These are phyloP conservation scores for Coccyzus lansbergi DNA, from an alignment of 2,797 vertebrate species.

Conservation along the genomic window DNA sequence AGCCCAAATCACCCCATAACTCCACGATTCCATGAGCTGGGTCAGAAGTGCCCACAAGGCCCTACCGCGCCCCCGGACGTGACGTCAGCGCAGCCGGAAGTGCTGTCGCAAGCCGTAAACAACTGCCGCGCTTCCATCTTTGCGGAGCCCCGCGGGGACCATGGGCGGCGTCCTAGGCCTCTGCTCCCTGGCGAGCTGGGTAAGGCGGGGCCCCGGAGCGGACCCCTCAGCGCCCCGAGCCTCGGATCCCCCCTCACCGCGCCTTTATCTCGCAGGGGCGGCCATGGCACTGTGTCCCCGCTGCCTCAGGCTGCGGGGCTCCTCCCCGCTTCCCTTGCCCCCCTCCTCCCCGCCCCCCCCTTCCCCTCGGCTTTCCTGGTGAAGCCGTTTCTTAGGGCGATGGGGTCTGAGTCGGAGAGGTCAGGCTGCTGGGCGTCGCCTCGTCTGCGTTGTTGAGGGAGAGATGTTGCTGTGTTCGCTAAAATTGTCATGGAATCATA, in stretches of 20 bases:
- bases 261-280: not conserved
- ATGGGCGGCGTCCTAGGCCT: conserved; percentile 93
- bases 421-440: not conserved
- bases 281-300: not conserved
- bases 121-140: conserved; percentile 71
- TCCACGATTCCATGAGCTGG: too few relatives aligned
- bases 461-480: not conserved
- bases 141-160: not conserved
- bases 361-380: too few relatives aligned
- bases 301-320: too few relatives aligned
- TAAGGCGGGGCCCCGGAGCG: conserved; percentile 52
- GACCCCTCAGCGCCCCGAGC: not conserved
- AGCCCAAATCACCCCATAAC: too few relatives aligned
- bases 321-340: too few relatives aligned
- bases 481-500: too few relatives aligned
- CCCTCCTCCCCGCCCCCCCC: too few relatives aligned
- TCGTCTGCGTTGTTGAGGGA: rapidly evolving
- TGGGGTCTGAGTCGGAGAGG: not conserved
- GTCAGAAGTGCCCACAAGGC: too few relatives aligned
- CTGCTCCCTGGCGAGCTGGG: conserved; percentile 96
- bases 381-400: rapidly evolving
- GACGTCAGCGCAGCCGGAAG: conserved; percentile 54
- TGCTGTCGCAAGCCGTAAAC: conserved; percentile 66
- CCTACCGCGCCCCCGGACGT: not conserved
- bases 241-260: not conserved